These are phyloP conservation scores for Characodon lateralis DNA, from an alignment of 2,797 vertebrate species.

Conservation along the genomic window DNA sequence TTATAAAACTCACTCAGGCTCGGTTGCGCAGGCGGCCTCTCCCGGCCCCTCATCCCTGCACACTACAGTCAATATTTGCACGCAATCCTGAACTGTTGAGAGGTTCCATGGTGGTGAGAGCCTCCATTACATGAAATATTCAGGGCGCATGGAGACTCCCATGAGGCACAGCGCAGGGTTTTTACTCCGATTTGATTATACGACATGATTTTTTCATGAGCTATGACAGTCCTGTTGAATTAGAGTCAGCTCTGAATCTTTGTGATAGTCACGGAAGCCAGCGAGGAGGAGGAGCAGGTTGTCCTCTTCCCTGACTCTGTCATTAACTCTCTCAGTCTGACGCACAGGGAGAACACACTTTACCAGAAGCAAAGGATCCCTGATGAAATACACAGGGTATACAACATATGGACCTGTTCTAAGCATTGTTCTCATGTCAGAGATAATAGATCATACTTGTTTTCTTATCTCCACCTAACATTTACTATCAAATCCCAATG, in stretches of 20 bases:
- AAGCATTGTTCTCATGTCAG: slow-evolving; percentile 1
- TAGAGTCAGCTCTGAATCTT: slow-evolving; percentile 87
- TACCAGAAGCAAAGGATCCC: slow-evolving; percentile 1
- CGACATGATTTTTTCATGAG: slow-evolving; percentile 98
- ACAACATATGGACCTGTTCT: slow-evolving; percentile 12
- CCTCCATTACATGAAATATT: slow-evolving; percentile 93
- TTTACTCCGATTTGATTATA: slow-evolving; percentile 96
- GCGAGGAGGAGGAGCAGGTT: slow-evolving; percentile 57
- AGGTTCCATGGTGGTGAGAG: slow-evolving; percentile 82
- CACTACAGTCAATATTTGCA: slow-evolving; percentile 94
- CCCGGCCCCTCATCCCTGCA: slow-evolving; percentile 70
- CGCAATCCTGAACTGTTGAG: slow-evolving; percentile 86
- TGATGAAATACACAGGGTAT: slow-evolving; percentile 15
- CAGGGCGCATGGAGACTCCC: slow-evolving; percentile 79
- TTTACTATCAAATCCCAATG: background rate
- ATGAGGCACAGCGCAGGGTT: slow-evolving; percentile 87
- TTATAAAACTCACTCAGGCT: slow-evolving; percentile 88
- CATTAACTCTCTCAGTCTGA: slow-evolving; percentile 42
- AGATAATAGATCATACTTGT: slow-evolving; percentile 18
- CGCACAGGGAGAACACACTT: slow-evolving; percentile 25
- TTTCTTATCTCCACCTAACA: background rate
- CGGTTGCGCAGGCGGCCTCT: slow-evolving; percentile 77
- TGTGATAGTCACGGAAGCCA: slow-evolving; percentile 89
- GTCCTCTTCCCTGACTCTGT: slow-evolving; percentile 52
- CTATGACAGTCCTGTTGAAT: slow-evolving; percentile 91